Evolutionary conservation across 2,888 invertebrate genomes (phyloP), one percentile per base, ranked within the genome.

Genomic region (Phortica okadai): DNA sequence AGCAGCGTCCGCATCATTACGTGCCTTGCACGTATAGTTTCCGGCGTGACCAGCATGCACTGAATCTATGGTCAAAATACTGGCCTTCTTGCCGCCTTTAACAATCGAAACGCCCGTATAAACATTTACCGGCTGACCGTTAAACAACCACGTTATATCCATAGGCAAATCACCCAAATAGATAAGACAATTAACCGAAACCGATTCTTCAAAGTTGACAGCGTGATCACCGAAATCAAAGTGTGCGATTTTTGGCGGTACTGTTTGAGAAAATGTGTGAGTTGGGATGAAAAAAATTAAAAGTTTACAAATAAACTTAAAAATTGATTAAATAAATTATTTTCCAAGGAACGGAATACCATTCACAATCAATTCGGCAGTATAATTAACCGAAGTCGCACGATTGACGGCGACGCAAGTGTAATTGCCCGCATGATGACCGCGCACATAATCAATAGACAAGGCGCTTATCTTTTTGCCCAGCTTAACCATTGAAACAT

Each of bases 201-300:
- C 92, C 74, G 95, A 93, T 90, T 95, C 95, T 82, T 94, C 93
- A 84, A 93, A 92, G 92, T 94, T 93, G 82, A 94, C 92, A 0
- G 95, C 94, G 89, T 95, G 94, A 82, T 94, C 94, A 81, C 95
- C 95, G 89, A 95, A 95, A 83, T 93, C 92, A 90, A 95, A 96
- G 83, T 94, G 95, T 83, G 94, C 93, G 88, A 96, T 95, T 92
- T 94, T 94, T 76, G 96, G 96, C 88, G 94, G 94, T 91, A 96
- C 96, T 96, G 14, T 45, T 10, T 45, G 8, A 11, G 33, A 14
- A 62, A 74, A 21, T 42, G 25, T 25, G 44, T 33, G 42, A 44
- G 11, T 67, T 59, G 25, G 72, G 56, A 50, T 54, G 33, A 41
- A 1, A 56, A 56, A 59, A 77, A 76, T 69, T 58, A 62, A 72